A percentile compares a stretch with the other conserved stretches of the same genome.
phyloP scores from a whole-genome alignment of 2,888 invertebrate species.

The Dynastes hyllus region DNA sequence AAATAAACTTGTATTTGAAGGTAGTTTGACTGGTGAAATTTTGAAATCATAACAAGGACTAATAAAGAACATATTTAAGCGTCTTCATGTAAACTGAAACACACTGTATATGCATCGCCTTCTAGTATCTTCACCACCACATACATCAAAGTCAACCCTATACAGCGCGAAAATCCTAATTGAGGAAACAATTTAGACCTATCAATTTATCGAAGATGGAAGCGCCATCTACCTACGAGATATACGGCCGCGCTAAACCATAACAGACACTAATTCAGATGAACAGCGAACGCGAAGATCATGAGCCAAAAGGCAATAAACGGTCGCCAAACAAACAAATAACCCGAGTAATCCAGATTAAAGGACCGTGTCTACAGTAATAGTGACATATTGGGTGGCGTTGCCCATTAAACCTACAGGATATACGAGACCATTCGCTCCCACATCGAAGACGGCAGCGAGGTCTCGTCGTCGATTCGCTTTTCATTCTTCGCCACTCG shows the following conservation, averaged over 20 bases:
- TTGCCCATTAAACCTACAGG: constrained; percentile 24
- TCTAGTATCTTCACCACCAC: too few species aligned
- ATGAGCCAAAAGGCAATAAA: constrained; percentile 57
- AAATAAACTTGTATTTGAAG: too few species aligned
- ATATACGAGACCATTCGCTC: constrained; percentile 7
- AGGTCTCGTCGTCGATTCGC: constrained; percentile 13
- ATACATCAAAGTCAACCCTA: too few species aligned
- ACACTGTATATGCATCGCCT: too few species aligned
- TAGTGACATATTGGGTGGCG: constrained; percentile 62
- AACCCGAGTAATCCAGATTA: constrained; percentile 62
- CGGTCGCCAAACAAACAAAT: constrained; percentile 60
- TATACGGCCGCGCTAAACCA: neutral
- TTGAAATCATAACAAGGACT: too few species aligned
- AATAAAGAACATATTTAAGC: too few species aligned
- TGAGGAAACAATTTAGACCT: constrained; percentile 1
- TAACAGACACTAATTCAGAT: constrained; percentile 56
- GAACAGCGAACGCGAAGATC: constrained; percentile 57
- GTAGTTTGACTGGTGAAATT: too few species aligned
- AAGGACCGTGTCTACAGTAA: constrained; percentile 62
- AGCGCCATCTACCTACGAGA: neutral
- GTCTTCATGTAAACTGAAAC: too few species aligned
- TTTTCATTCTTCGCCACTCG: constrained; percentile 44
- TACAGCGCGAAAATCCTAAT: neutral
- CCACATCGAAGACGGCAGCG: neutral
- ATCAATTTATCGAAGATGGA: constrained; percentile 14